Base-by-base conservation (phyloP, 1,140 invertebrate genomes). In the Drosophila tsacasi region DNA sequence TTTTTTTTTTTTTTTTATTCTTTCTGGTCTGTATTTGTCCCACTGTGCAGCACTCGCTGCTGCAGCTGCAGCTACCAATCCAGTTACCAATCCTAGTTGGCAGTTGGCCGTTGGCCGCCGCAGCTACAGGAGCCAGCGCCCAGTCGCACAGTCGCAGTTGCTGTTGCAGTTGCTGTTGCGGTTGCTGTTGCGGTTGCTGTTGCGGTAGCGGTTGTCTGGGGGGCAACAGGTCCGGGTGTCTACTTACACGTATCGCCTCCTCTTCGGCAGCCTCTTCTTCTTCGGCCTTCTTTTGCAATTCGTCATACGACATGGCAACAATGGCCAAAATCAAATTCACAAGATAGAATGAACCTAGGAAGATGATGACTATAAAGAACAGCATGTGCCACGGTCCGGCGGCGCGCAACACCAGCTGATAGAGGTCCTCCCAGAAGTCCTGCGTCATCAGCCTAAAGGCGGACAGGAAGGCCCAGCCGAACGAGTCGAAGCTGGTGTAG, bases 271-370 rank as follows among this genome's bases (percentile, higher is more conserved):
- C 96, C 93, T 99, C 98, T 93, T 99, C 98, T 93, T 99, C 98
- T 93, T 98, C 97, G 21, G 98, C 98, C 94, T 99, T 98, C 95
- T 99, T 99, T 94, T 99, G 98, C 93, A 99, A 95, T 93, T 99
- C 98, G 93, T 99, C 98, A 94, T 99, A 99, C 19, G 98, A 99
- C 98, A 99, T 99, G 82, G 98, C 98, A 93, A 99, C 99, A 94
- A 99, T 99, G 93, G 99, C 98, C 94, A 99, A 96, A 93, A 99
- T 99, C 94, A 99, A 96, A 94, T 99, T 99, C 76, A 99, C 98
- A 87, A 99, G 96, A 95, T 99, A 99, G 94, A 99, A 99, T 55
- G 98, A 99, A 81, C 98, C 98, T 91, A 99, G 95, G 94, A 99
- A 99, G 94, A 99, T 99, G 93, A 99, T 99, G 66, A 99, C 97